Evolutionary conservation across 2,113 vertebrate species (phyloP).

Genomic region (Neoarius graeffei): DNA sequence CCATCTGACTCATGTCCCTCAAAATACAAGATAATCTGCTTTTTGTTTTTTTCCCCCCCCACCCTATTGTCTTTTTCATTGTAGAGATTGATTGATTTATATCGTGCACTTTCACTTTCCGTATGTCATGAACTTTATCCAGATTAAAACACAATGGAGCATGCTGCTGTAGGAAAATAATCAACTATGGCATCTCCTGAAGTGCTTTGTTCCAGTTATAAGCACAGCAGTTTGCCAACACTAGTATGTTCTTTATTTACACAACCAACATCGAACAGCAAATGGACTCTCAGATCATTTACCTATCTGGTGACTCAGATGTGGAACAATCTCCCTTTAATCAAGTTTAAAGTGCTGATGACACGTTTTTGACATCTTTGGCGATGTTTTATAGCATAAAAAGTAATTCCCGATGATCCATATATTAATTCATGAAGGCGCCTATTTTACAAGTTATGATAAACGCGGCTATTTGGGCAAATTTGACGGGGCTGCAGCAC

Average conservation of each 20-base stretch:
- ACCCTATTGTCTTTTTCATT: background rate
- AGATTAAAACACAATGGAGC: background rate
- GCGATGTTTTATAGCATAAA: too few species aligned
- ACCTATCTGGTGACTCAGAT: too few species aligned
- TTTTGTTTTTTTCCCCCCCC: background rate
- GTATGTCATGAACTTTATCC: background rate
- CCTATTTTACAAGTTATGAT: too few species aligned
- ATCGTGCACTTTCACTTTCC: background rate
- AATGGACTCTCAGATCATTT: too few species aligned
- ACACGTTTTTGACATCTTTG: too few species aligned
- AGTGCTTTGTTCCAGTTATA: background rate
- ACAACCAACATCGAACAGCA: too few species aligned
- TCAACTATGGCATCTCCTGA: background rate
- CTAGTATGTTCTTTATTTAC: background rate
- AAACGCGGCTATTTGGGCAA: too few species aligned
- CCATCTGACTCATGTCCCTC: background rate
- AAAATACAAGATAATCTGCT: background rate
- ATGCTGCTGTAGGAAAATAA: background rate
- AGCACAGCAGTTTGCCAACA: background rate
- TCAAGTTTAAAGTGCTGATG: too few species aligned
- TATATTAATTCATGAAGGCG: too few species aligned
- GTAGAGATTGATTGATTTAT: background rate
- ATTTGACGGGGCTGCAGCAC: too few species aligned
- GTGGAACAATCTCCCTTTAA: too few species aligned
- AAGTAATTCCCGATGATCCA: too few species aligned